Evolutionary conservation across 2,113 vertebrate species (phyloP).

Genomic region (Sphyrna mokarran): DNA sequence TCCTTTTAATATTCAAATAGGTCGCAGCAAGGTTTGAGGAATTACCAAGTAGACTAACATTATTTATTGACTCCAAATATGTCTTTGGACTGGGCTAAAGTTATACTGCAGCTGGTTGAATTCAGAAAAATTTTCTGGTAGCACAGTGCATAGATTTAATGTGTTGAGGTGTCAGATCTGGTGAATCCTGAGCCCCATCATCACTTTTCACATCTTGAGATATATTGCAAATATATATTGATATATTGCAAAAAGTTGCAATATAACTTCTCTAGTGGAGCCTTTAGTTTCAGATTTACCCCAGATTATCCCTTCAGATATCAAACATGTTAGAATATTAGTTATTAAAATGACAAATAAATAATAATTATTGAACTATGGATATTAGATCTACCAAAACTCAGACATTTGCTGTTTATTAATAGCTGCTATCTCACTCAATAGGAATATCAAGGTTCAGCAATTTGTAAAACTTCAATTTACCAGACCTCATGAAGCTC

Average conservation of each 20-base stretch:
- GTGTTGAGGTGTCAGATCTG: not conserved
- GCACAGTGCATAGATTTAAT: not conserved
- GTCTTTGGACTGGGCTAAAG: not conserved
- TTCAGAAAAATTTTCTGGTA: not conserved
- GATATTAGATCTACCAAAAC: not conserved
- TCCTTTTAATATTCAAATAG: not conserved
- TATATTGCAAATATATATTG: too few relatives aligned
- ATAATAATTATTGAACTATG: not conserved
- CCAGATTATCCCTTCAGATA: not conserved
- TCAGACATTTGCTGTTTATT: not conserved
- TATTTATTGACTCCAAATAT: not conserved
- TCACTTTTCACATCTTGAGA: not conserved
- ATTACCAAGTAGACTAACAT: not conserved
- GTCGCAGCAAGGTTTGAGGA: not conserved
- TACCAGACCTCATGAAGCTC: not conserved
- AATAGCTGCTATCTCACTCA: not conserved
- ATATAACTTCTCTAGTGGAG: not conserved
- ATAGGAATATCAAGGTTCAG: not conserved
- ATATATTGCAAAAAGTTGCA: not conserved
- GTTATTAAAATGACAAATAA: not conserved
- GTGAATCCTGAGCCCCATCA: not conserved
- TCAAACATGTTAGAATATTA: not conserved
- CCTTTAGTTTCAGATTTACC: not conserved
- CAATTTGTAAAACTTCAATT: constrained; percentile 2
- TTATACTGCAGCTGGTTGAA: not conserved